Base-by-base conservation (phyloP, 2,888 invertebrate genomes). In the Drosophila lacicola region DNA sequence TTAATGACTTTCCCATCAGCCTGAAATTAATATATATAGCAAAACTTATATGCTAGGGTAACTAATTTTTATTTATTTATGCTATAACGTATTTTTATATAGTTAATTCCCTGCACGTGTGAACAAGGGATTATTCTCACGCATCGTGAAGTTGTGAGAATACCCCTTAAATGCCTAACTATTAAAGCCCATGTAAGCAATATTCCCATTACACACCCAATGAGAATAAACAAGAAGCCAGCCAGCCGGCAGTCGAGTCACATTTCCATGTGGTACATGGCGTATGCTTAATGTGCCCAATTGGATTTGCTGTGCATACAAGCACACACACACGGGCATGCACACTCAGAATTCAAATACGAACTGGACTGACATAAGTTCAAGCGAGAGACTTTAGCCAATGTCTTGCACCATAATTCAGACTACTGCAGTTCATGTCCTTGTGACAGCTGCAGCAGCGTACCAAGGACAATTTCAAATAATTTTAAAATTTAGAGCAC, bases 401-500 rank as follows among this genome's bases (percentile, higher is more conserved):
- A 82, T 81, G 80, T 78, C 82, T 89, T 71, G 65, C 45, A 51
- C 55, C 70, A 82, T 75, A 75, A 75, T 68, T 88, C 85, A 73
- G 62, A 55, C 49, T 66, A 53, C 73, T 87, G 85, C 89, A 89
- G 84, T 84, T 89, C 85, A 85, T 89, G 90, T 88, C 76, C 90
- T 71, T 76, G 86, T 86, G 88, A 85, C 83, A 84, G 90, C 86
- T 88, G 90, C 70, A 82, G 67, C 41, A 70, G 37, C 61, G 49
- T 54, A 69, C 70, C 71, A 76, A 80, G 71, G 68, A 78, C 73
- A 81, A 76, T 78, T 82, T 82, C 73, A 58, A 89, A 73, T 82
- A 85, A 89, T 84, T 88, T 89, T 71, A 71, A 88, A 83, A 83
- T 89, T 82, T 85, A 79, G 82, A 71, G 72, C 85, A 70, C 86